Base-by-base conservation (phyloP, 2,888 invertebrate species). In the Drosophila atripex region DNA sequence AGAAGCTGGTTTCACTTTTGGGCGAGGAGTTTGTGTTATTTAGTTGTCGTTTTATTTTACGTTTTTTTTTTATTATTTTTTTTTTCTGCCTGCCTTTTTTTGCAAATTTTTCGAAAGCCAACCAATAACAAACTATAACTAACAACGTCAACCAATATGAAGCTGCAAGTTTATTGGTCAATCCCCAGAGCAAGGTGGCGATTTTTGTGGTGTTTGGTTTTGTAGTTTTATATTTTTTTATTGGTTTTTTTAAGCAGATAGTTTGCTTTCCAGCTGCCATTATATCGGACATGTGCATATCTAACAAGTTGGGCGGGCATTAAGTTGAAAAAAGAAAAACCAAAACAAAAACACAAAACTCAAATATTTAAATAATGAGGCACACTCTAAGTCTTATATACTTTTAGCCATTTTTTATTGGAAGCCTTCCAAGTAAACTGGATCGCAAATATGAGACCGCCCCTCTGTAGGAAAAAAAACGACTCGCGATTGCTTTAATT, bases 91-190 rank as follows among this genome's bases (percentile, higher is more conserved):
- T 35, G 35, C 35, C 35, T 35, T 35, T 46, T 69, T 64, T 71
- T 39, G 49, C 39, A 25, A 35, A 39, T 61, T 71, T 56, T 52
- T 25, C n/a, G 21, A 53, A 53, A 58, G 55, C 54, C 78, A 78
- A 68, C 83, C 83, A 83, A 83, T 83, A 83, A 83, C 80, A 83
- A 83, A 86, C 76, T 83, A 85, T 83, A 86, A 83, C 87, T 86
- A 86, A 83, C 78, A 86, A 73, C 85, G 80, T 78, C 76, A 78
- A 73, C 84, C 82, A 78, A 88, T 88, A 90, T 90, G 86, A 89
- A 90, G 86, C 90, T 89, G 86, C 82, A 85, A 85, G 87, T 90
- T 90, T 90, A 90, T 90, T 90, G 90, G 91, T 88, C 88, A 89
- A 88, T 90, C 86, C 72, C 46, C 63, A 47, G 61, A 61, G 66